These are phyloP conservation scores for Apis cerana DNA, from an alignment of 1,140 invertebrate species.

Conservation along the genomic window DNA sequence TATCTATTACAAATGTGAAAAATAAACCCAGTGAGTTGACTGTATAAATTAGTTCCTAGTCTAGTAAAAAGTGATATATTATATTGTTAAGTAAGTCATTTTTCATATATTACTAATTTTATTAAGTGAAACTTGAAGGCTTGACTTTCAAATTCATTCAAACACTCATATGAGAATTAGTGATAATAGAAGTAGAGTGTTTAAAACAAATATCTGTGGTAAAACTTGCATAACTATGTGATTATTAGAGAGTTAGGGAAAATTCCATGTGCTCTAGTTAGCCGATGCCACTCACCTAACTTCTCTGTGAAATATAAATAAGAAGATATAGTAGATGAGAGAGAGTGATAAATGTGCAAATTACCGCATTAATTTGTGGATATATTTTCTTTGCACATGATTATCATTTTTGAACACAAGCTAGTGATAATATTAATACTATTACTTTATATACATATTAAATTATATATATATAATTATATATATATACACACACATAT, in stretches of 20 bases:
- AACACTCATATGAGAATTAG: slow-evolving; percentile 47
- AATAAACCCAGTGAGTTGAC: slow-evolving; percentile 55
- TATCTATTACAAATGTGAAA: slow-evolving; percentile 21
- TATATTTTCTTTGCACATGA: slow-evolving; percentile 63
- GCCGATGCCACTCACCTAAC: slow-evolving; percentile 66
- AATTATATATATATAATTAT: slow-evolving; percentile 59
- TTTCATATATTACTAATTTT: slow-evolving; percentile 52
- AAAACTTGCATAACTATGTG: slow-evolving; percentile 67
- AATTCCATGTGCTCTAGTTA: slow-evolving; percentile 72
- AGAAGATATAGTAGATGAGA: slow-evolving; percentile 34
- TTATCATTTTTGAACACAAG: slow-evolving; percentile 58
- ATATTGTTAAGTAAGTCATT: slow-evolving; percentile 47
- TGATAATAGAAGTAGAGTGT: slow-evolving; percentile 48
- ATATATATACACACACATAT: slow-evolving; percentile 4
- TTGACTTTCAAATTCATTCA: slow-evolving; percentile 67
- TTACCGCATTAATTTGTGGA: slow-evolving; percentile 44
- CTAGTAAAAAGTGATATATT: slow-evolving; percentile 70
- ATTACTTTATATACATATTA: slow-evolving; percentile 56
- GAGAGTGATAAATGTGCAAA: slow-evolving; percentile 58
- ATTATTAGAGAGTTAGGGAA: slow-evolving; percentile 71
- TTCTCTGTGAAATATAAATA: slow-evolving; percentile 68
- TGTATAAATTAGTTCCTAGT: slow-evolving; percentile 74
- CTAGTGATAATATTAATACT: slow-evolving; percentile 49
- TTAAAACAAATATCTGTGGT: slow-evolving; percentile 64
- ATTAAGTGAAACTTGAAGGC: slow-evolving; percentile 61